Conservation (phyloP, 2,113 vertebrate genomes). For the Mirounga angustirostris region DNA sequence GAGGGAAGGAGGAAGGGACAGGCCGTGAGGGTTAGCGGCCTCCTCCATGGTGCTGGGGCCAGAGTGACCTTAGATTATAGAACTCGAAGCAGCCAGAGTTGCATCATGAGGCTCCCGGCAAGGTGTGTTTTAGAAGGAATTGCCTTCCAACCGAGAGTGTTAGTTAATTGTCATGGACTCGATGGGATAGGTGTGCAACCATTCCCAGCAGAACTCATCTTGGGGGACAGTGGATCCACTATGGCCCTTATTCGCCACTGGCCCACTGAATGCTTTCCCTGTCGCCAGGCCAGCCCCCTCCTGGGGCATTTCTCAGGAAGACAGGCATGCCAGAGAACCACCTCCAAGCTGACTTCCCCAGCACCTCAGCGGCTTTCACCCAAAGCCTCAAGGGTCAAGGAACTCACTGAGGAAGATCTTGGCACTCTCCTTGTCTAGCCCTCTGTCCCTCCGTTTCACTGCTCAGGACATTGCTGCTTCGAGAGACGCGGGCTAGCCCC, state of each 20-base stretch:
- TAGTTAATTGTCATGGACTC: neutral
- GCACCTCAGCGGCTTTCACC: neutral
- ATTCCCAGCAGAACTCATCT: neutral
- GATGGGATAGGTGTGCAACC: neutral
- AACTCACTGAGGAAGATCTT: neutral
- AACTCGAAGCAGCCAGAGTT: neutral
- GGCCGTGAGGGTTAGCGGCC: neutral
- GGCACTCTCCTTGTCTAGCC: neutral
- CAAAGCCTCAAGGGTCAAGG: neutral
- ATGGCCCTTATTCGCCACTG: neutral
- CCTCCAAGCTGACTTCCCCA: neutral
- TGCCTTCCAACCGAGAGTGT: neutral
- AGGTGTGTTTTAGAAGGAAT: neutral
- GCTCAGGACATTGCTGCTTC: neutral
- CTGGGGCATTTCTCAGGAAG: neutral
- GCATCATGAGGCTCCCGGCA: neutral
- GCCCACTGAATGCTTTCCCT: neutral
- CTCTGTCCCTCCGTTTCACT: neutral
- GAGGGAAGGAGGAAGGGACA: neutral
- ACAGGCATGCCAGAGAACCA: neutral
- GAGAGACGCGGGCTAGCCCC: neutral
- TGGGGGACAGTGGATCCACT: neutral
- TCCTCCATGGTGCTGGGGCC: neutral
- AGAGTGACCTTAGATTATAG: neutral
- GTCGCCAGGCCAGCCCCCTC: neutral